Conservation (phyloP, 2,797 vertebrate species). For the Fratercula arctica region DNA sequence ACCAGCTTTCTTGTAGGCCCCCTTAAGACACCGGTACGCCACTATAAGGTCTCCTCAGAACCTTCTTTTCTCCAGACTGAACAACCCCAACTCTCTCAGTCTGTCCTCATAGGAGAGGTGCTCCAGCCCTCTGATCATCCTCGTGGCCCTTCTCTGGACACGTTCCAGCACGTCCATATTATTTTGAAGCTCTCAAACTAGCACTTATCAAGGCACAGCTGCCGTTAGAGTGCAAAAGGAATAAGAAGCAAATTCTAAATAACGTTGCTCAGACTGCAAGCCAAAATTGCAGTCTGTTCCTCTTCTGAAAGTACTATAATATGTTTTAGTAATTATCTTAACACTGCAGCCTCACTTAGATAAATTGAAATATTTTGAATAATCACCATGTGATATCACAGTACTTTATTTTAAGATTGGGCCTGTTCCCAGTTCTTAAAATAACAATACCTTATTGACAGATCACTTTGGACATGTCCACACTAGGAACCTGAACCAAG, state of each 20-base stretch:
- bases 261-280: background rate
- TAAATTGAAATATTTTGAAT: conserved; percentile 27
- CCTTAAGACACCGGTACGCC: too few species aligned
- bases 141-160: too few species aligned
- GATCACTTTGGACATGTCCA: background rate
- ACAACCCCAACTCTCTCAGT: too few species aligned
- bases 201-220: background rate
- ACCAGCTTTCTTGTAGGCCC: too few species aligned
- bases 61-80: too few species aligned
- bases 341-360: background rate
- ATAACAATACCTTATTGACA: background rate
- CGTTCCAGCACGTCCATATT: background rate
- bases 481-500: background rate
- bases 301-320: background rate
- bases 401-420: background rate
- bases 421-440: background rate
- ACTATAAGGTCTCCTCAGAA: too few species aligned
- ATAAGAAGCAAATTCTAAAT: background rate
- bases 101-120: too few species aligned
- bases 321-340: background rate
- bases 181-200: background rate
- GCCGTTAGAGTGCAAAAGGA: background rate
- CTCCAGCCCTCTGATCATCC: too few species aligned
- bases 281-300: background rate
- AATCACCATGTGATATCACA: background rate